These are phyloP conservation scores for Peromyscus attwateri DNA, from an alignment of 2,797 vertebrate genomes.

Conservation along the genomic window DNA sequence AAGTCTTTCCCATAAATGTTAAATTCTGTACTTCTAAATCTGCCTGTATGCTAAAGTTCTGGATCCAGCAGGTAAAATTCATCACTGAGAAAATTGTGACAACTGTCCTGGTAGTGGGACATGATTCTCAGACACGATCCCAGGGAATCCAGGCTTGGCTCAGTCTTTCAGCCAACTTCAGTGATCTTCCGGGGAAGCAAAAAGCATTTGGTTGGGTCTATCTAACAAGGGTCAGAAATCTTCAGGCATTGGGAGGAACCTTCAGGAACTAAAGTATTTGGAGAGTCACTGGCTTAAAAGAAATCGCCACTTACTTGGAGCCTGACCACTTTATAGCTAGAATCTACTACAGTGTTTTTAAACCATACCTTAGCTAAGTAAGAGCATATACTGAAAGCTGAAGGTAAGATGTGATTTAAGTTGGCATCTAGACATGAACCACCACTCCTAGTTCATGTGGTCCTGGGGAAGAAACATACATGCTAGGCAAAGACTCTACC, in stretches of 20 bases:
- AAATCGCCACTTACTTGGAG: not conserved
- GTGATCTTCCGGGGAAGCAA: not conserved
- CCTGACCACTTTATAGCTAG: not conserved
- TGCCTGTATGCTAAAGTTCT: not conserved
- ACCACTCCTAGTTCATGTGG: not conserved
- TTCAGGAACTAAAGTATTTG: not conserved
- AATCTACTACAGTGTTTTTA: not conserved
- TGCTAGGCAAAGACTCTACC: not conserved
- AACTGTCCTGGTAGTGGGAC: not conserved
- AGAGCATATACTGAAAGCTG: constrained; percentile 31
- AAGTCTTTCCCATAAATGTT: not conserved
- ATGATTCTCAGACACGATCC: not conserved
- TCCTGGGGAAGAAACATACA: not conserved
- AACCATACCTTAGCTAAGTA: not conserved
- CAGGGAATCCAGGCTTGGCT: not conserved
- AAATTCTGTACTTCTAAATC: not conserved
- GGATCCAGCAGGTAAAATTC: not conserved
- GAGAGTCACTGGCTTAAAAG: constrained; percentile 37
- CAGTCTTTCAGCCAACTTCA: not conserved
- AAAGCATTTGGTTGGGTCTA: not conserved
- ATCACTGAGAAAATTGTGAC: not conserved
- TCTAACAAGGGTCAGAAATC: not conserved
- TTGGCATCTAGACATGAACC: not conserved
- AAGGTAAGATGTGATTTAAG: not conserved
- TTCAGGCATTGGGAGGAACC: not conserved